These are phyloP conservation scores for Dasyornis broadbenti DNA, from an alignment of 2,113 vertebrate genomes.

Conservation along the genomic window DNA sequence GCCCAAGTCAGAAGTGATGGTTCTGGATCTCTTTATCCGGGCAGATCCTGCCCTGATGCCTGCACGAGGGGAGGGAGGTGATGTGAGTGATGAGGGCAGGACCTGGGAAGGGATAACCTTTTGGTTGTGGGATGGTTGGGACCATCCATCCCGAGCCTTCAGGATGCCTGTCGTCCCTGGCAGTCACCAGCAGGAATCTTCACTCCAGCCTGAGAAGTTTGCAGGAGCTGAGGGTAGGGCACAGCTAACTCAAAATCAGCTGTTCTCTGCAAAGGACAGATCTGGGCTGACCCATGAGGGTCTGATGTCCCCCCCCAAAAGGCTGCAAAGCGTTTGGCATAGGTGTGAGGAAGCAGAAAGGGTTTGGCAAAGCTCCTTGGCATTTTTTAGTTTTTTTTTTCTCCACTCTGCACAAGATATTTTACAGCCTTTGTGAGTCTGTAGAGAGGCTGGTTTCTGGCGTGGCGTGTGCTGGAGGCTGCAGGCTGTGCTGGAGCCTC, in stretches of 20 bases:
- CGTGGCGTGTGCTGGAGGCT: conserved; percentile 64
- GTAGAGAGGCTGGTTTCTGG: conserved; percentile 71
- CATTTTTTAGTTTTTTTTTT: not conserved
- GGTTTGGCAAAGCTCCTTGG: not conserved
- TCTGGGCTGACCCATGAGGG: not conserved
- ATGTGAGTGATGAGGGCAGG: not conserved
- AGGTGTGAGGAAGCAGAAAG: not conserved
- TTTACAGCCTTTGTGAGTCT: conserved; percentile 75
- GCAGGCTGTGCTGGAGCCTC: conserved; percentile 59
- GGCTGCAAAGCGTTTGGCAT: conserved; percentile 51
- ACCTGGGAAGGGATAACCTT: not conserved
- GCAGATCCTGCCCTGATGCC: not conserved
- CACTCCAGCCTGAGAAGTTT: not conserved
- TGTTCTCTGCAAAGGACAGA: not conserved
- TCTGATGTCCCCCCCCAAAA: not conserved
- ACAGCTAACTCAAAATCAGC: not conserved
- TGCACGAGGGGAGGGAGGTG: not conserved
- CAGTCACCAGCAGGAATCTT: not conserved
- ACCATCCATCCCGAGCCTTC: accelerated
- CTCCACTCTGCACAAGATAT: conserved; percentile 55
- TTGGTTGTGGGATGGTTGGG: accelerated
- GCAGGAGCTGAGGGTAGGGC: not conserved
- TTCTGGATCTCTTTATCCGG: not conserved
- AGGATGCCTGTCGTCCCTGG: not conserved
- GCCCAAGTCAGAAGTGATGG: not conserved